Evolutionary conservation across 2,113 vertebrate species (phyloP).

Genomic region (Peromyscus polionotus): DNA sequence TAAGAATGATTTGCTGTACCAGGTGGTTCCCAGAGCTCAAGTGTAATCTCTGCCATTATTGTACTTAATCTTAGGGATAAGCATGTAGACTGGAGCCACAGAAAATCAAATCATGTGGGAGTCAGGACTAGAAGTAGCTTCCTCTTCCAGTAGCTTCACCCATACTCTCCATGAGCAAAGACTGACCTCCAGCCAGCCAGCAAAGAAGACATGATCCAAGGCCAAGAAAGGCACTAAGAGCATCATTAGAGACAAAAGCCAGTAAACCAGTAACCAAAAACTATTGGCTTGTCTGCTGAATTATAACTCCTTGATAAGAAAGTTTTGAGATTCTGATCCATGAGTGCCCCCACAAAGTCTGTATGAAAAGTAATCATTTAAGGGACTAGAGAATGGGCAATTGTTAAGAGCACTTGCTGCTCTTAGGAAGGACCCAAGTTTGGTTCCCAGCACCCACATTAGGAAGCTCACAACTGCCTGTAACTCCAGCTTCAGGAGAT

Average conservation of each 20-base stretch:
- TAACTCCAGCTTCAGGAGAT: background rate
- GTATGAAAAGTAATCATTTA: background rate
- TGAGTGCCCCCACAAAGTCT: background rate
- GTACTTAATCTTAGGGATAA: background rate
- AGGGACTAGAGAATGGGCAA: too few relatives aligned
- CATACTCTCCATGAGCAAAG: background rate
- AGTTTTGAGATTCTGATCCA: background rate
- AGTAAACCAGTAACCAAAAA: background rate
- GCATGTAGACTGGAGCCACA: background rate
- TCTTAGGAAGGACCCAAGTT: background rate
- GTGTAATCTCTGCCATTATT: background rate
- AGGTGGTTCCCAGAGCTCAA: background rate
- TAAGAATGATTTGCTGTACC: background rate
- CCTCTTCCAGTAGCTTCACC: background rate
- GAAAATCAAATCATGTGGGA: background rate
- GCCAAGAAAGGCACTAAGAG: background rate
- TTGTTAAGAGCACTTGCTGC: background rate
- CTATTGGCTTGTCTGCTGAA: background rate
- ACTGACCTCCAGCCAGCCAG: background rate
- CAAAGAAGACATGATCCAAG: background rate
- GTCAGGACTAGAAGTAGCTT: background rate
- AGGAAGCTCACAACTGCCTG: background rate
- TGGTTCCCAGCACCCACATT: background rate
- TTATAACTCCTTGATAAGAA: constrained; percentile 1
- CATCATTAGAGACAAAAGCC: background rate